Conservation (phyloP, 2,113 vertebrate species). For the Hucho hucho region DNA sequence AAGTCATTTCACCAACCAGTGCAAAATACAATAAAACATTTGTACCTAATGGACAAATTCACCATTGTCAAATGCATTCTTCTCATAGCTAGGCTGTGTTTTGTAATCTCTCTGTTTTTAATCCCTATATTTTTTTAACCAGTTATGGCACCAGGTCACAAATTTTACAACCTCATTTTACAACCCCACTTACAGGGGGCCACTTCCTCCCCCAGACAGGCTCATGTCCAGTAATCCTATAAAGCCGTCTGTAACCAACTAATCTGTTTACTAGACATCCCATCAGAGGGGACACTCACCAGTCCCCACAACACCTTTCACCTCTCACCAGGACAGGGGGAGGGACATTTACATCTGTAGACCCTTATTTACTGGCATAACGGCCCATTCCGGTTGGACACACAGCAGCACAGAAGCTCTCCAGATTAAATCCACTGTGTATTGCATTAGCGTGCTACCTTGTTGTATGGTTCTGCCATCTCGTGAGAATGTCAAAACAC, state of each 20-base stretch:
- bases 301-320: not conserved
- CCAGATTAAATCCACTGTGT: too few relatives aligned
- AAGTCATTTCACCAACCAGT: not conserved
- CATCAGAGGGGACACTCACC: not conserved
- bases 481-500: not conserved
- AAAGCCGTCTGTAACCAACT: not conserved
- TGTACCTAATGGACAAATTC: not conserved
- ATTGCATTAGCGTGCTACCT: not conserved
- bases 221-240: not conserved
- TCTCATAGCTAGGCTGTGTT: not conserved
- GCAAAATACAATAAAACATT: not conserved
- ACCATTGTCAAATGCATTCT: not conserved
- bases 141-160: not conserved
- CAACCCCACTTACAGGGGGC: not conserved
- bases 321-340: not conserved
- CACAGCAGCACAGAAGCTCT: too few relatives aligned
- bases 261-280: not conserved
- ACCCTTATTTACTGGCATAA: not conserved
- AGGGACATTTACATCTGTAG: not conserved
- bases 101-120: not conserved
- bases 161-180: not conserved
- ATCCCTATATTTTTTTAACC: not conserved
- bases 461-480: not conserved
- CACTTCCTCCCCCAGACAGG: conserved; percentile 11
- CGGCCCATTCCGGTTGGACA: not conserved